A percentile compares a stretch with the other conserved stretches of the same genome.
Evolutionary conservation across 2,113 vertebrate genomes (phyloP).

Genomic region (Osmerus mordax): DNA sequence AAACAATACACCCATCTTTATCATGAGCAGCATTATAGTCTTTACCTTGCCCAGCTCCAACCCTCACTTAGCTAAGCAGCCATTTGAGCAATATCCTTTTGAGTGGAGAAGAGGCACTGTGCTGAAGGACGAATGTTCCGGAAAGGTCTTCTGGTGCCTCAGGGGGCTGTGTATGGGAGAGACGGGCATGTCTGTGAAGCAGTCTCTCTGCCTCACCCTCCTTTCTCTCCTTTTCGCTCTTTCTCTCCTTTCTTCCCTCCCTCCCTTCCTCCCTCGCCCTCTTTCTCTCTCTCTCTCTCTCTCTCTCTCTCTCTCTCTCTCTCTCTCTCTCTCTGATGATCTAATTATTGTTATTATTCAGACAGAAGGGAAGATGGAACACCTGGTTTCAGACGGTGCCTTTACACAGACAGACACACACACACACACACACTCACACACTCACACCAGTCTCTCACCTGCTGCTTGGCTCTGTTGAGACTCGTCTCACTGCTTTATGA

Average conservation of each 20-base stretch:
- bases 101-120: neutral
- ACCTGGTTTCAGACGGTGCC: conserved; percentile 36
- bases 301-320: neutral
- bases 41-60: neutral
- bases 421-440: neutral
- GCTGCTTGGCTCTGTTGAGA: conserved; percentile 31
- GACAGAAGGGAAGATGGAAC: conserved; percentile 22
- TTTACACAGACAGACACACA: neutral
- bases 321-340: conserved; percentile 13
- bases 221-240: neutral
- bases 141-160: conserved; percentile 4
- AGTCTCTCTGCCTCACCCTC: no score
- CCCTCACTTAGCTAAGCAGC: neutral
- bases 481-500: conserved; percentile 22
- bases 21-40: neutral
- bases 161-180: neutral
- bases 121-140: conserved; percentile 5
- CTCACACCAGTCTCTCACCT: conserved; percentile 19
- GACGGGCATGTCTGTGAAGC: neutral
- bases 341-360: conserved; percentile 53
- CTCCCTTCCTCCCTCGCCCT: neutral
- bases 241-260: neutral
- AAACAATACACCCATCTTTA: conserved; percentile 5
- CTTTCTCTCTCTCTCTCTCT: neutral
- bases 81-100: neutral